A percentile compares a stretch with the other conserved stretches of the same genome.
These are phyloP conservation scores for Pomatostomus ruficeps DNA, from an alignment of 2,113 vertebrate genomes.

Conservation along the genomic window DNA sequence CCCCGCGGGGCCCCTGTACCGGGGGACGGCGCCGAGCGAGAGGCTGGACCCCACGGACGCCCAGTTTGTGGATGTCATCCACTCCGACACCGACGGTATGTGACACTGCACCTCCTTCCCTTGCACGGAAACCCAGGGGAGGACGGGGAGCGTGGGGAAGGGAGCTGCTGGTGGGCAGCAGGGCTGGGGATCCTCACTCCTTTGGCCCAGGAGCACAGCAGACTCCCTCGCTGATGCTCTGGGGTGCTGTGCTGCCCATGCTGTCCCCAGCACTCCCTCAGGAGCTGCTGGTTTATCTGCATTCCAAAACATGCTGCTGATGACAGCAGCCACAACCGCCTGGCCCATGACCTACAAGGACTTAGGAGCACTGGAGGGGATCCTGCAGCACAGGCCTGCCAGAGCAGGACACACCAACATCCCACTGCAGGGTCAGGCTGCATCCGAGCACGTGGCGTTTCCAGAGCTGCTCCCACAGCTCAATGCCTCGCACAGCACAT, in stretches of 20 bases:
- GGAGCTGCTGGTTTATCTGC: background rate
- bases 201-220: background rate
- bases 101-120: background rate
- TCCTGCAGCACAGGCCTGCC: background rate
- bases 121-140: background rate
- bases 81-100: slow-evolving; percentile 88
- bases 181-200: background rate
- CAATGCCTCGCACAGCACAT: background rate
- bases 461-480: background rate
- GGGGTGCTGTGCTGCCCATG: background rate
- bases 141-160: background rate
- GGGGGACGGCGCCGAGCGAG: slow-evolving; percentile 70
- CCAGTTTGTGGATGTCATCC: slow-evolving; percentile 89
- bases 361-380: background rate
- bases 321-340: background rate
- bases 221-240: background rate
- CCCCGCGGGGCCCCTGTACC: slow-evolving; percentile 88
- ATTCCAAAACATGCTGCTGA: background rate
- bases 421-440: background rate
- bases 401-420: background rate
- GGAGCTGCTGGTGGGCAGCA: background rate
- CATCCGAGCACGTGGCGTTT: accelerated
- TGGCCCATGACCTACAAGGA: background rate
- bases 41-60: slow-evolving; percentile 86
- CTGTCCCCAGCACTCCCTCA: background rate